Base-by-base conservation (phyloP, 2,797 vertebrate species). In the Neopelma chrysocephalum region DNA sequence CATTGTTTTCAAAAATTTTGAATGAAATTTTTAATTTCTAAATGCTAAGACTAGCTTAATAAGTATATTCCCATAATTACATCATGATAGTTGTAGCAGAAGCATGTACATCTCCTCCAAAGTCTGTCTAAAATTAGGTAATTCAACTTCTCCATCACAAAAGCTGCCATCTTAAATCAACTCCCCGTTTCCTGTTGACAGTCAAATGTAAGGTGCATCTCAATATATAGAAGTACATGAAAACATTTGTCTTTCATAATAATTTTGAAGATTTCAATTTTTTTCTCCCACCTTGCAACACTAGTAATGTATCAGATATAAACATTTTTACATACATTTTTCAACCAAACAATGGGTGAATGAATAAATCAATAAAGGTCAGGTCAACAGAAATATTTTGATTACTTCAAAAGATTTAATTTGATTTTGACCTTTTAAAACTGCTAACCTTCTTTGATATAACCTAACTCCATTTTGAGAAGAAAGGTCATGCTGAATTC, bases 401-500 rank as follows among this genome's bases (percentile, higher is more conserved):
- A 77, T 77, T 77, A 70, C 65, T 91, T 85, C 43, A 70, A 64
- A 77, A 82, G 29, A 87, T 53, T 57, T 89, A 16, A 85, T 90
- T 88, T 77, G 8, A 0, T 76, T 91, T 89, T 87, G 89, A 91
- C 58, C 86, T 95, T 94, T 91, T 23, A 89, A 66, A 92, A 51
- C 40, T 62, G 32, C 68, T 95, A 89, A 58, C 60, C 40, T 82
- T 92, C 79, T 66, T 51, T 79, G 36, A 61, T 89, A 80, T 66
- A 91, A 84, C 62, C 48, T 42, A 91, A 66, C 61, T 89, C 21
- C 27, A 70, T 66, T 93, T 80, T 83, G n/a, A 83, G 80, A 88
- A 82, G 48, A 93, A 94, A 93, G 71, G 79, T 83, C 12, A 83
- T 43, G 83, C 47, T 51, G 43, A 91, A 94, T 68, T 60, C 80